Evolutionary conservation across 2,888 invertebrate species (phyloP).

Genomic region (Limnephilus auricula): DNA sequence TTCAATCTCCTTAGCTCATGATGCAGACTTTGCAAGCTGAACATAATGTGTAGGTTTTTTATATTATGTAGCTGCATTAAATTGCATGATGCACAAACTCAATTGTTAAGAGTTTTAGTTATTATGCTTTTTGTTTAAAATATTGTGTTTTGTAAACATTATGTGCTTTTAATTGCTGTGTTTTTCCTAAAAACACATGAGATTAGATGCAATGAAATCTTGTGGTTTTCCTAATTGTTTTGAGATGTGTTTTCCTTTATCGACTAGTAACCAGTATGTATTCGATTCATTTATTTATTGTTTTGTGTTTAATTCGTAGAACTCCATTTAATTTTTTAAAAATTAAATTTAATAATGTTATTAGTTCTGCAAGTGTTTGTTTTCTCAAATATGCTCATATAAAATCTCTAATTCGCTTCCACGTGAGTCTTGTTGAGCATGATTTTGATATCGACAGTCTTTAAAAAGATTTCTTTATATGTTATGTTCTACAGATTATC

Average conservation of each 20-base stretch:
- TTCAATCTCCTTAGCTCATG: neutral
- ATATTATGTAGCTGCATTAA: too few relatives aligned
- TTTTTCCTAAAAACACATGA: neutral
- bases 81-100: too few relatives aligned
- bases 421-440: neutral
- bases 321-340: too few relatives aligned
- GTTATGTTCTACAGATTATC: neutral
- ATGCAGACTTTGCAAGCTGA: neutral
- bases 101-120: neutral
- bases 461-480: neutral
- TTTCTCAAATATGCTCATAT: neutral
- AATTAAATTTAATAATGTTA: too few relatives aligned
- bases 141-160: neutral
- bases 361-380: too few relatives aligned
- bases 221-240: neutral
- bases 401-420: neutral
- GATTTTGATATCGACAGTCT: neutral
- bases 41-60: too few relatives aligned
- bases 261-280: neutral
- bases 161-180: too few relatives aligned
- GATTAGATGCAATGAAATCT: neutral
- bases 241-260: neutral
- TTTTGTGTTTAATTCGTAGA: too few relatives aligned
- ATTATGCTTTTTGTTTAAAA: neutral
- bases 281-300: too few relatives aligned